Base-by-base conservation (phyloP, 1,140 invertebrate species). In the Apis laboriosa region DNA sequence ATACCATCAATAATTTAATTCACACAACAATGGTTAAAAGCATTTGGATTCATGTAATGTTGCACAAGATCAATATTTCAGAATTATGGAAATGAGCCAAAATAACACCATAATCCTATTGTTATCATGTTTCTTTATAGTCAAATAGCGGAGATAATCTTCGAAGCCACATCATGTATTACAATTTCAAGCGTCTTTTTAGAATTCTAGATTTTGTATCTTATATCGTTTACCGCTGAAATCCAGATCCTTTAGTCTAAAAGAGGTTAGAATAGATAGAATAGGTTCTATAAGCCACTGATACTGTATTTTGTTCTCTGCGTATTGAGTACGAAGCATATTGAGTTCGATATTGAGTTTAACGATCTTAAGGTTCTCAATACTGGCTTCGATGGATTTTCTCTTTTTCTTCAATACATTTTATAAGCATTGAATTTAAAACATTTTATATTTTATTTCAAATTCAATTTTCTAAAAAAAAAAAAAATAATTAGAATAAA, bases 331-430 rank as follows among this genome's bases (percentile, higher is more conserved):
- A 21, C 24, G 55, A 2, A 58, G 28, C 19, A n/a, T n/a, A n/a
- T n/a, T n/a, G n/a, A n/a, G 34, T 74, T 60, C 72, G 56, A 74
- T 58, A 60, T 74, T 74, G 34, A 43, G 72, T 58, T 74, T 74
- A 60, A 43, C 56, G 56, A 74, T 56, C 56, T 28, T 60, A 74
- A 24, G 72, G 56, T 49, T 74, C 53, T 60, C 12, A 56, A 11
- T 60, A 58, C 60, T 13, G 24, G 9, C 19, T 9, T 55, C 67
- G 5, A 43, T 15, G 34, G 21, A 74, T 74, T 74, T 43, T 28
- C 34, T 34, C 34, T 34, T 49, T 4, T 17, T 9, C n/a, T 74
- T 9, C 28, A 24, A 28, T 8, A 19, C 34, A n/a, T 49, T 60
- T 13, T 34, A n/a, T 60, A 17, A 49, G 56, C 34, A 43, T 74